Percentiles rank a stretch among this genome's conserved stretches.
These are phyloP conservation scores for Bicyclus anynana DNA, from an alignment of 1,140 invertebrate genomes.

Conservation along the genomic window DNA sequence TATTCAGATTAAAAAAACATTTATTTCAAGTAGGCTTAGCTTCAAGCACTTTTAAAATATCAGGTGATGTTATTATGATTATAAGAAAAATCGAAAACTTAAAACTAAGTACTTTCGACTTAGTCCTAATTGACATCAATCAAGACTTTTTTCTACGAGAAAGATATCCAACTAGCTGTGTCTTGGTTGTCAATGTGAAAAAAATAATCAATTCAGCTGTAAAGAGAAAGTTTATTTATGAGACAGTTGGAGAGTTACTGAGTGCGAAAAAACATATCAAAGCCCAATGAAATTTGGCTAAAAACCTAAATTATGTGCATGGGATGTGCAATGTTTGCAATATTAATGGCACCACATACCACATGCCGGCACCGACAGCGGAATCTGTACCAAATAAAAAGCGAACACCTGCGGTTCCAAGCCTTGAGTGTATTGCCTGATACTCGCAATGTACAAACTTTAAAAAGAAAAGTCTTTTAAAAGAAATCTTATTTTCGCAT, in stretches of 20 bases:
- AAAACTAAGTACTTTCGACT: too few species aligned
- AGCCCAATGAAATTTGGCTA: background rate
- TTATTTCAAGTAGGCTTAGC: too few species aligned
- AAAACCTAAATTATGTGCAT: background rate
- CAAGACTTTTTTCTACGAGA: too few species aligned
- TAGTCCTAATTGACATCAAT: too few species aligned
- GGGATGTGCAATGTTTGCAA: background rate
- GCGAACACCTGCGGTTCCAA: background rate
- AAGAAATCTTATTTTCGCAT: background rate
- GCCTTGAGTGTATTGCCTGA: background rate
- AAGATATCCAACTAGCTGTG: too few species aligned
- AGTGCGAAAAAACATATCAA: background rate
- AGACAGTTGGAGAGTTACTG: background rate
- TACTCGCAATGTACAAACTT: background rate
- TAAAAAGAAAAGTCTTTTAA: background rate
- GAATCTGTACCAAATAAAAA: constrained; percentile 7
- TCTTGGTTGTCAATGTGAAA: too few species aligned
- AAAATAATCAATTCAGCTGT: too few species aligned
- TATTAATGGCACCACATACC: constrained; percentile 2
- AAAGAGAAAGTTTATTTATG: background rate
- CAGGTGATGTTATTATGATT: too few species aligned
- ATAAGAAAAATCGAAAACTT: too few species aligned
- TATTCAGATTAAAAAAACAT: too few species aligned
- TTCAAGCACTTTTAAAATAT: too few species aligned
- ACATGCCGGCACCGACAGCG: background rate